Evolutionary conservation across 2,888 invertebrate species (phyloP), one percentile per base, ranked within the genome.

Genomic region (Leucania comma): DNA sequence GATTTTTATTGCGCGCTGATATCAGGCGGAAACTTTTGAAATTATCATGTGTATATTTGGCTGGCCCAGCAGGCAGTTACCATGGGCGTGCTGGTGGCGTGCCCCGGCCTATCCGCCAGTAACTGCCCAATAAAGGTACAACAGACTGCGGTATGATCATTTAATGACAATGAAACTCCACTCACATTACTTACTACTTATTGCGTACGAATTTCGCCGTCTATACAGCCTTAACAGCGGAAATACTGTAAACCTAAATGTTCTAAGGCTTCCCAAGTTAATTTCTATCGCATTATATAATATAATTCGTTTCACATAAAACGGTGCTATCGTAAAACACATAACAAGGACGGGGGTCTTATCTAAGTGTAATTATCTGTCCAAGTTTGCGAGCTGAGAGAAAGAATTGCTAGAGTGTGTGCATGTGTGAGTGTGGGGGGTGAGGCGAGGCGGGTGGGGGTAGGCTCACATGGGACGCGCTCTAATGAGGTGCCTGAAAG

Each of bases 401-500:
- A 94, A 94, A 95, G 94, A 95, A 94, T 95, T 93, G 93, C 91
- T 92, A 90, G 89, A 90, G 72, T 53, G 58, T 35, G 89, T 86
- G 77, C 67, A 68, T 90, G 89, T 88, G 90, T 90, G 91, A 89
- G 91, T 86, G 90, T 86, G 38, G 38, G 53, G 78, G 76, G 77
- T 53, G 74, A 66, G 67, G 50, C 66, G 74, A 71, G 75, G 76
- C 74, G 81, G 81, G 82, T 81, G 83, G 88, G 90, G 91, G 93
- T 93, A 94, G 94, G 94, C 95, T 94, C 95, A 94, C 95, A 94
- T 95, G 95, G 95, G 95, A 95, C 95, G 94, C 94, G 93, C 95
- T 95, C 95, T 96, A 96, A 96, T 96, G 95, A 96, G 95, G 95
- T 96, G 95, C 95, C 95, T 95, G 95, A 95, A 95, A 95, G 95